phyloP scores from a whole-genome alignment of 2,888 invertebrate genomes.

The Polyommatus icarus region DNA sequence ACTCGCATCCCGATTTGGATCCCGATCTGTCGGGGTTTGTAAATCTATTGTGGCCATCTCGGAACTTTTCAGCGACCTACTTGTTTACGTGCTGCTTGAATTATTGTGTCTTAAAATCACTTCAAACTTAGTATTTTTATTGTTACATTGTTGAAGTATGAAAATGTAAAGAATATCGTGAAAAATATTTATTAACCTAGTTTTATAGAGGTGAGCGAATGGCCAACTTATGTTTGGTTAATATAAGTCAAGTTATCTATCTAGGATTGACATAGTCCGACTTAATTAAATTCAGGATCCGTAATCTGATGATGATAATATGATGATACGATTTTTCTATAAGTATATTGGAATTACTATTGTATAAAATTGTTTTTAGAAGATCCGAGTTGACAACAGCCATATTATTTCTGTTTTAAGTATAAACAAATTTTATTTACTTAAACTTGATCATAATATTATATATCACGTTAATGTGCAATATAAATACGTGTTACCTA shows the following conservation, averaged over 20 bases:
- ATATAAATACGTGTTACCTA: constrained; percentile 1
- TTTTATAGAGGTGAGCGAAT: neutral
- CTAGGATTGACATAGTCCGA: too few relatives aligned
- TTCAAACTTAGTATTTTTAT: constrained; percentile 2
- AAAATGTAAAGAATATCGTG: neutral
- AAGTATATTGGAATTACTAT: too few relatives aligned
- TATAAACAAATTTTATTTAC: neutral
- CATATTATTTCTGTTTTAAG: neutral
- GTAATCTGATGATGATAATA: too few relatives aligned
- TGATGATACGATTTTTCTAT: too few relatives aligned
- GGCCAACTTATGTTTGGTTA: too few relatives aligned
- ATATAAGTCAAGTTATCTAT: too few relatives aligned
- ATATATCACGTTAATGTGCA: neutral
- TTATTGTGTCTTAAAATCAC: neutral
- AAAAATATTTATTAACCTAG: neutral
- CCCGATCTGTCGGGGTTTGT: neutral
- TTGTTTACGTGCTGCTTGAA: constrained; percentile 3
- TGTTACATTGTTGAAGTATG: constrained; percentile 15
- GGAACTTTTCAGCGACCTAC: constrained; percentile 3
- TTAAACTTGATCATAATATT: constrained; percentile 7
- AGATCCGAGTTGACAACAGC: neutral
- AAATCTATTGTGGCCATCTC: constrained; percentile 3
- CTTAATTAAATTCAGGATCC: too few relatives aligned
- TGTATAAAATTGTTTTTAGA: too few relatives aligned
- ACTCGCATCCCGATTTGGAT: neutral